Evolutionary conservation across 1,140 invertebrate genomes (phyloP).

Genomic region (Sitodiplosis mosellana): DNA sequence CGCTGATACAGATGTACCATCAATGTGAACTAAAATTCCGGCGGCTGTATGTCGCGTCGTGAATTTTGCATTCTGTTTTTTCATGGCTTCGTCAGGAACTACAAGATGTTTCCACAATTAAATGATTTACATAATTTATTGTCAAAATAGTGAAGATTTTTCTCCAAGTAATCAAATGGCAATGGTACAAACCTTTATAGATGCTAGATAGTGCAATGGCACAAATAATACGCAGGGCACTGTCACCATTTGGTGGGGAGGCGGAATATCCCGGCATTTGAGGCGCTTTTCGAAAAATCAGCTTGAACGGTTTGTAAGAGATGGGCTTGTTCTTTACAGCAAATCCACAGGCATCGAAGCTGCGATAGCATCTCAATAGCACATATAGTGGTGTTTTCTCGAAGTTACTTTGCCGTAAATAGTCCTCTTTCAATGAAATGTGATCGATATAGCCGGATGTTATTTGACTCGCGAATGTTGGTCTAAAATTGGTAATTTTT

Average conservation of each 20-base stretch:
- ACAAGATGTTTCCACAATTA: too few species aligned
- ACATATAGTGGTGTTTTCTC: too few species aligned
- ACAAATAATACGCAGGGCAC: too few species aligned
- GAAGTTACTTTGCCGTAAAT: constrained; percentile 9
- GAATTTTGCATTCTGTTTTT: constrained; percentile 38
- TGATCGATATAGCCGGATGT: constrained; percentile 28
- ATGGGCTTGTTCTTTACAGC: too few species aligned
- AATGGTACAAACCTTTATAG: constrained; percentile 30
- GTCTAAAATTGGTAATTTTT: not conserved
- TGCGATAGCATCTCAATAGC: too few species aligned
- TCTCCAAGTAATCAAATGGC: too few species aligned
- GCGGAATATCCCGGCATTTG: constrained; percentile 3
- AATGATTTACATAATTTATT: too few species aligned
- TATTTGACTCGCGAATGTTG: constrained; percentile 38
- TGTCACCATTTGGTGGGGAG: too few species aligned
- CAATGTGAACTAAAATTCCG: constrained; percentile 56
- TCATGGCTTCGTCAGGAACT: constrained; percentile 41
- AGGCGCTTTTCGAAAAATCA: constrained; percentile 14
- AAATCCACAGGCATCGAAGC: too few species aligned
- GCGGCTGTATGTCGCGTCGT: constrained; percentile 55
- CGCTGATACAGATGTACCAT: constrained; percentile 56
- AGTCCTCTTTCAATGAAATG: constrained; percentile 26
- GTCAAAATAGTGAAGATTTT: too few species aligned
- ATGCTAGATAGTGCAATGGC: constrained; percentile 33
- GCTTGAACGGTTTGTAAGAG: too few species aligned